These are phyloP conservation scores for Lumbricus terrestris DNA, from an alignment of 2,888 invertebrate genomes.

Conservation along the genomic window DNA sequence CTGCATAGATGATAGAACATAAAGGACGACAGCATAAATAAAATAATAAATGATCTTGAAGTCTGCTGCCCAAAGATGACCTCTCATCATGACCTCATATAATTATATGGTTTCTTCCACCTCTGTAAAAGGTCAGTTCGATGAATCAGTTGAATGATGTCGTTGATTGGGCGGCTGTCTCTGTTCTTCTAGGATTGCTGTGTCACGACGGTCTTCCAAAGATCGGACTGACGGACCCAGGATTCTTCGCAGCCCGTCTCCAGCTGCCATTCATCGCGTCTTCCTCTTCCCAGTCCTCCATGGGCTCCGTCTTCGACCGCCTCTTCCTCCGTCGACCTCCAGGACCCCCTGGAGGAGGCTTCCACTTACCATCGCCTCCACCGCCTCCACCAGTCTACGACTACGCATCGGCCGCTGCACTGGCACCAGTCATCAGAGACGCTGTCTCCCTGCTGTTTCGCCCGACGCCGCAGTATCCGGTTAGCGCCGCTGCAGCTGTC, in stretches of 20 bases:
- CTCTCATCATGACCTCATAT: no score
- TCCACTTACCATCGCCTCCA: neutral
- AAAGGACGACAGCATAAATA: no score
- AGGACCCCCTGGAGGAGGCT: neutral
- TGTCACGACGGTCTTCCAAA: neutral
- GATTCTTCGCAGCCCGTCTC: neutral
- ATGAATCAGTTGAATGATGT: neutral
- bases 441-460: neutral
- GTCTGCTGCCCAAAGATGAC: no score
- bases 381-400: neutral
- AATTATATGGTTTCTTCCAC: no score
- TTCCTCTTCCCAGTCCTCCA: neutral
- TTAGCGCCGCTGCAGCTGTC: neutral
- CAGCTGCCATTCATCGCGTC: neutral
- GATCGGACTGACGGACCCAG: neutral
- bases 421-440: neutral
- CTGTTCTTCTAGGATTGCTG: neutral
- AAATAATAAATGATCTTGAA: no score
- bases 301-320: neutral
- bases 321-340: constrained; percentile 6
- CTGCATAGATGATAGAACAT: no score
- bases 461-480: neutral
- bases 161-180: neutral
- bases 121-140: neutral
- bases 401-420: neutral